These are phyloP conservation scores for Paratrypauchen microcephalus DNA, from an alignment of 2,797 vertebrate genomes.

Conservation along the genomic window DNA sequence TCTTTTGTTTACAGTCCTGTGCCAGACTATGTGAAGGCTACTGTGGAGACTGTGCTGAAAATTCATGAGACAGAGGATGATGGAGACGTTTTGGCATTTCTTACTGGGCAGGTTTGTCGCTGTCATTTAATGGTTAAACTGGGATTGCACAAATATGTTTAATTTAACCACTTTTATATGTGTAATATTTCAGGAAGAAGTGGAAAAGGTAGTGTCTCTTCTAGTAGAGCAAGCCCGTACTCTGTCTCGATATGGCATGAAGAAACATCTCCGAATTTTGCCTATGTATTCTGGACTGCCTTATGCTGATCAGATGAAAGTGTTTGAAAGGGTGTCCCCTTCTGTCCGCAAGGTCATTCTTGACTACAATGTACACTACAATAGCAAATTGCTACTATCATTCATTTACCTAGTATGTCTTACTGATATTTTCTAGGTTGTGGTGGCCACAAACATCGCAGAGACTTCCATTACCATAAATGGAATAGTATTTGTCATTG, in stretches of 20 bases:
- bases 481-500: constrained; percentile 90
- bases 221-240: constrained; percentile 92
- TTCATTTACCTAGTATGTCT: neutral
- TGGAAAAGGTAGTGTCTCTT: constrained; percentile 92
- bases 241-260: constrained; percentile 90
- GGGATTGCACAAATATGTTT: neutral
- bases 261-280: constrained; percentile 90
- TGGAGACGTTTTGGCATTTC: constrained; percentile 93
- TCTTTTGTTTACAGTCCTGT: constrained; percentile 82
- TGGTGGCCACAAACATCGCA: constrained; percentile 95
- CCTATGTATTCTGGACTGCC: constrained; percentile 97
- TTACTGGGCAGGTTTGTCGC: constrained; percentile 92
- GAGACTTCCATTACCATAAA: constrained; percentile 97
- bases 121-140: neutral
- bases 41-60: constrained; percentile 95
- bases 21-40: constrained; percentile 96
- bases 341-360: constrained; percentile 89
- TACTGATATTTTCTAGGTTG: constrained; percentile 77
- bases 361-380: neutral
- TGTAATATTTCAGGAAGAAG: constrained; percentile 84
- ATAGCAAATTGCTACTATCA: neutral
- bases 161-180: neutral
- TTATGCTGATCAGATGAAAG: constrained; percentile 92
- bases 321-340: constrained; percentile 88
- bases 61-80: constrained; percentile 96